phyloP scores from a whole-genome alignment of 2,113 vertebrate species.

The Chlorocebus sabaeus region DNA sequence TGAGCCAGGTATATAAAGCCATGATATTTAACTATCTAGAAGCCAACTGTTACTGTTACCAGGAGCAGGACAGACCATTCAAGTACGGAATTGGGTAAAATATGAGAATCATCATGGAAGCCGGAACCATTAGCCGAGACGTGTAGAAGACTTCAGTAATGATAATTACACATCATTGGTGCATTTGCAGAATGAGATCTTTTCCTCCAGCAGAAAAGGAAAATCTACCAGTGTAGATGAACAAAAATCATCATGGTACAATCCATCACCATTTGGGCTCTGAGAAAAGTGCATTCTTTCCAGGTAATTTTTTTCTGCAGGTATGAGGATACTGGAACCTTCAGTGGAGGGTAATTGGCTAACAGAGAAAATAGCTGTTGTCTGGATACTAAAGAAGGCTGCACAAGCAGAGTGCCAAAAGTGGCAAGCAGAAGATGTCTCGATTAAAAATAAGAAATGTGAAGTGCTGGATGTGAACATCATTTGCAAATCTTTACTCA shows the following conservation, averaged over 20 bases:
- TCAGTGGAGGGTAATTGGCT: background rate
- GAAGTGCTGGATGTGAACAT: background rate
- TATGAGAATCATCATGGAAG: background rate
- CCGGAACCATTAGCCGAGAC: conserved; percentile 61
- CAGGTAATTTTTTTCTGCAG: background rate
- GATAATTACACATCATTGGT: conserved; percentile 66
- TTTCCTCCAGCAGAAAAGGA: background rate
- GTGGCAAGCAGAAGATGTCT: background rate
- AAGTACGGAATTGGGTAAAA: conserved; percentile 58
- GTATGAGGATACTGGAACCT: background rate
- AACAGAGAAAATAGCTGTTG: background rate
- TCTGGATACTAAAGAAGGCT: background rate
- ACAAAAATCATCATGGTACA: background rate
- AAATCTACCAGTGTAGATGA: background rate
- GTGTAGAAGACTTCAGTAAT: conserved; percentile 39
- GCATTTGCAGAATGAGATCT: background rate
- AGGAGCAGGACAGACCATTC: background rate
- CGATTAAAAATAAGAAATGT: background rate
- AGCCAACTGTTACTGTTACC: conserved; percentile 51
- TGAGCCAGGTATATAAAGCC: conserved; percentile 38
- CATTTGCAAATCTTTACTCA: background rate
- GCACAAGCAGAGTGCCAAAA: background rate
- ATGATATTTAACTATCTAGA: conserved; percentile 38
- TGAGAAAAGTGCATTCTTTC: background rate
- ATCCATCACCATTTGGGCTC: background rate